These are phyloP conservation scores for Ooceraea biroi DNA, from an alignment of 1,140 invertebrate genomes.

Conservation along the genomic window DNA sequence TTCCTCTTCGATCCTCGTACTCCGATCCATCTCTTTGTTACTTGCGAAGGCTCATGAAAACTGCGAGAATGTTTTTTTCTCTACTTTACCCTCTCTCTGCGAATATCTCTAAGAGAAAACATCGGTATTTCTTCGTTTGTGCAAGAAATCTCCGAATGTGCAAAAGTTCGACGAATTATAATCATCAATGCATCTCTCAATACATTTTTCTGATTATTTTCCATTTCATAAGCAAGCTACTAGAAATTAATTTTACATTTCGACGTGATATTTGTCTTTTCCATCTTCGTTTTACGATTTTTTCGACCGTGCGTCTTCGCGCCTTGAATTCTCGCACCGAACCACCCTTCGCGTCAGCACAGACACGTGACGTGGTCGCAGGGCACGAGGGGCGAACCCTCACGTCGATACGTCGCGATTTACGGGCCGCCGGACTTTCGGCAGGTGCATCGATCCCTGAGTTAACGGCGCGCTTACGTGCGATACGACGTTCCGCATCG, in stretches of 20 bases:
- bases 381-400: conserved; percentile 22
- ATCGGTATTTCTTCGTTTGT: not conserved
- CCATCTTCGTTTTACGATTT: not conserved
- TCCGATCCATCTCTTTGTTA: conserved; percentile 49
- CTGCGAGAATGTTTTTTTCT: not conserved
- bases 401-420: conserved; percentile 49
- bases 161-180: not conserved
- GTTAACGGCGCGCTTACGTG: conserved; percentile 61
- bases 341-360: conserved; percentile 28
- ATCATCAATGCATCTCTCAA: not conserved
- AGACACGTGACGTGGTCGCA: conserved; percentile 32
- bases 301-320: not conserved
- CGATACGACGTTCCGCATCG: conserved; percentile 60
- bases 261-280: too few relatives aligned
- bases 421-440: conserved; percentile 55
- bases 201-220: not conserved
- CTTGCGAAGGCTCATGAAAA: not conserved
- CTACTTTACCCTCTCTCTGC: not conserved
- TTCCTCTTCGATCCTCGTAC: not conserved
- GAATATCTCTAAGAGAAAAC: too few relatives aligned
- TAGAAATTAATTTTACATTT: not conserved
- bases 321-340: conserved; percentile 28
- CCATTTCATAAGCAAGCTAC: not conserved
- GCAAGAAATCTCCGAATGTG: too few relatives aligned
- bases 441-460: conserved; percentile 58